A percentile compares a stretch with the other conserved stretches of the same genome.
phyloP scores from a whole-genome alignment of 2,113 vertebrate genomes.

The Daboia siamensis region DNA sequence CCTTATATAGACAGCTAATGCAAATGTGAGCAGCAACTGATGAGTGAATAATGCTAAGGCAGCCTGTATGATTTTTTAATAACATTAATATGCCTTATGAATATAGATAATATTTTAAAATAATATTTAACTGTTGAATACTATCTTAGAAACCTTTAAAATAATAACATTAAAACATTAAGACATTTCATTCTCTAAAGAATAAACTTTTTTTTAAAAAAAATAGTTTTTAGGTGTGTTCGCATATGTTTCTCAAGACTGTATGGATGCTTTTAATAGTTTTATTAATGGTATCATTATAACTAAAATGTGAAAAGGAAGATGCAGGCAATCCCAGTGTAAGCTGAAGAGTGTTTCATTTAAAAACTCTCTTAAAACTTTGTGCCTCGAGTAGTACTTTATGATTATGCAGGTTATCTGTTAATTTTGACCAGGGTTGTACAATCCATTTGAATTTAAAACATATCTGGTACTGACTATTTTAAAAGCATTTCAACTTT shows the following conservation, averaged over 20 bases:
- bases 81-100: neutral
- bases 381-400: neutral
- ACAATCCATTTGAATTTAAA: neutral
- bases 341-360: neutral
- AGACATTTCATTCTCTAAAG: neutral
- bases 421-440: neutral
- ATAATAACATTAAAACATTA: neutral
- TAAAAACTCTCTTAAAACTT: neutral
- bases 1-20: conserved; percentile 46
- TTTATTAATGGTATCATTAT: neutral
- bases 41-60: neutral
- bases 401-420: neutral
- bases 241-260: neutral
- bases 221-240: neutral
- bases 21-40: conserved; percentile 51
- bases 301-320: neutral
- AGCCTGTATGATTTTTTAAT: neutral
- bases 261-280: conserved; percentile 21
- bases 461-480: neutral
- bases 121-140: neutral
- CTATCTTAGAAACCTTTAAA: neutral
- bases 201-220: neutral
- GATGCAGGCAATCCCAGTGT: neutral
- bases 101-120: neutral
- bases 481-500: neutral